Percentiles rank a stretch among this genome's conserved stretches.
phyloP scores from a whole-genome alignment of 2,797 vertebrate genomes.

The Sardinella longiceps region DNA sequence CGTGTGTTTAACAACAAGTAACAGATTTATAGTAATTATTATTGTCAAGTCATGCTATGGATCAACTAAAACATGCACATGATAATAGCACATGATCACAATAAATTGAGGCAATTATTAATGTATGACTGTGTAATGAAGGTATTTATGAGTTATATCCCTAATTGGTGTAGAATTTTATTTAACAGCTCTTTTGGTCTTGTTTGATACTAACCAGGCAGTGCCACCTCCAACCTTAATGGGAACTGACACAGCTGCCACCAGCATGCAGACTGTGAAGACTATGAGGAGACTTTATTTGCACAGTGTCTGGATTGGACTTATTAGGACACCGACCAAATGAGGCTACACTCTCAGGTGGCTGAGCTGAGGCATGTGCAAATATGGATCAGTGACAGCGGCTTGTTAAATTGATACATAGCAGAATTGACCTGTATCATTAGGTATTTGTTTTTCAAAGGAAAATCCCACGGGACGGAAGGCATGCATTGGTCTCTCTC shows the following conservation, averaged over 20 bases:
- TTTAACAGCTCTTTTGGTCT: background rate
- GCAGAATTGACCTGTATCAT: too few relatives aligned
- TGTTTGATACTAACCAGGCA: background rate
- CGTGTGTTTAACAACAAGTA: too few relatives aligned
- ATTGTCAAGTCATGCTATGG: too few relatives aligned
- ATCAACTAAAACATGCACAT: background rate
- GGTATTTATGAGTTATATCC: background rate
- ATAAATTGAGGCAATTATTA: background rate
- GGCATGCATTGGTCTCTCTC: background rate
- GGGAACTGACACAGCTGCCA: background rate
- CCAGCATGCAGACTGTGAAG: background rate
- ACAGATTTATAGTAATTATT: too few relatives aligned
- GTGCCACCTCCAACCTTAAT: background rate
- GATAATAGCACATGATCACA: background rate
- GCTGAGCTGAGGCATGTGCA: background rate
- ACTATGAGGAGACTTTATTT: background rate
- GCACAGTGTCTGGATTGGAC: conserved; percentile 15
- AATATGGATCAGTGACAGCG: background rate
- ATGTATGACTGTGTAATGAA: background rate
- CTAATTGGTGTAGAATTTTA: background rate
- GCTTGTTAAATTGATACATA: conserved; percentile 23
- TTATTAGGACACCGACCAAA: conserved; percentile 14
- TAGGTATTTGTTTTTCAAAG: too few relatives aligned
- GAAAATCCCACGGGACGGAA: conserved; percentile 21
- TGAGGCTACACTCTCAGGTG: background rate